phyloP scores from a whole-genome alignment of 2,113 vertebrate species.

The Prochilodus magdalenae region DNA sequence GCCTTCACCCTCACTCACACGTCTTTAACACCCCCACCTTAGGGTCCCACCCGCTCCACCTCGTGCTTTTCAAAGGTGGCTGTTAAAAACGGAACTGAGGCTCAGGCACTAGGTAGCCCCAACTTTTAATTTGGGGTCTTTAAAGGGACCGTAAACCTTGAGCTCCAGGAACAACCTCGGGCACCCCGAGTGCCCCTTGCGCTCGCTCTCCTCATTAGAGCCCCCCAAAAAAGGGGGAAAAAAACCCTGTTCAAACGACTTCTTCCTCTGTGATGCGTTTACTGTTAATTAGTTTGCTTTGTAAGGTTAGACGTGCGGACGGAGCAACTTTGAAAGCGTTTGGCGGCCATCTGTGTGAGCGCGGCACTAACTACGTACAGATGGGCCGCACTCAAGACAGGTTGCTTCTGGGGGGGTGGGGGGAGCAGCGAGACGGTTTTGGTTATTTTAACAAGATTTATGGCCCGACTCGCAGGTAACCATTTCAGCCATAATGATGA shows the following conservation, averaged over 20 bases:
- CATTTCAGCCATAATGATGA: slow-evolving; percentile 91
- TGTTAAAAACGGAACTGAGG: slow-evolving; percentile 72
- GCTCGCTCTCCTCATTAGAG: slow-evolving; percentile 78
- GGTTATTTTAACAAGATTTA: slow-evolving; percentile 99
- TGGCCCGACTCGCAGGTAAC: slow-evolving; percentile 91
- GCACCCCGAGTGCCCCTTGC: slow-evolving; percentile 47
- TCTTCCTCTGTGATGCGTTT: slow-evolving; percentile 87
- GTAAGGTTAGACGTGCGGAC: slow-evolving; percentile 92
- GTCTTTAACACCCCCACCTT: slow-evolving; percentile 51
- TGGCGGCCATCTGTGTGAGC: slow-evolving; percentile 94
- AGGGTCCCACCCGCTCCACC: slow-evolving; percentile 52
- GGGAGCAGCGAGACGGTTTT: slow-evolving; percentile 85
- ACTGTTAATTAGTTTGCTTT: slow-evolving; percentile 92
- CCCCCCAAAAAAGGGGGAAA: slow-evolving; percentile 66
- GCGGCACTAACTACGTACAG: slow-evolving; percentile 94
- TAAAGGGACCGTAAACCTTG: slow-evolving; percentile 76
- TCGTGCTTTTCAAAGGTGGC: slow-evolving; percentile 63
- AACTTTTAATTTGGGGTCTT: slow-evolving; percentile 73
- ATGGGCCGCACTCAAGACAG: slow-evolving; percentile 94
- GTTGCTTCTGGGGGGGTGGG: slow-evolving; percentile 87
- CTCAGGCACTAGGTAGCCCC: slow-evolving; percentile 70
- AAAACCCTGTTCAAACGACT: slow-evolving; percentile 83
- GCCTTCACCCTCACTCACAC: slow-evolving; percentile 44
- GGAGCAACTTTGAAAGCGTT: slow-evolving; percentile 88
- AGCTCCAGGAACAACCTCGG: slow-evolving; percentile 64